Percentiles rank a stretch among this genome's conserved stretches.
These are phyloP conservation scores for Paramacrobiotus metropolitanus DNA, from an alignment of 1,140 invertebrate species.

Conservation along the genomic window DNA sequence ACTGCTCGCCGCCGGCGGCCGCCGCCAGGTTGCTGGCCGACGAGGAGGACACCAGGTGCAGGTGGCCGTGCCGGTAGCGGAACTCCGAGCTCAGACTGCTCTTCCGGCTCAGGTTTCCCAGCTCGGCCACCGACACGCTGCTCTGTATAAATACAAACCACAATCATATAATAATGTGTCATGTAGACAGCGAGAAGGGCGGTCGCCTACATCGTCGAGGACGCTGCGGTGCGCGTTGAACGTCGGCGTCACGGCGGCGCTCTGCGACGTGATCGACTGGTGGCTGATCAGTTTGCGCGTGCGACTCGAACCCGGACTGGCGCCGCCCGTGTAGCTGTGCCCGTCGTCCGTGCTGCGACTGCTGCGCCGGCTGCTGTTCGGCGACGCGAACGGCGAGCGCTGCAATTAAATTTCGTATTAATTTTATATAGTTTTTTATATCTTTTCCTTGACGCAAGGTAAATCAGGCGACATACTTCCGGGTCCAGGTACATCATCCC, in stretches of 20 bases:
- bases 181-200: neutral
- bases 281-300: neutral
- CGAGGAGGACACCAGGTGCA: conserved; percentile 60
- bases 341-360: conserved; percentile 9
- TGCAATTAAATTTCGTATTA: neutral
- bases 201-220: neutral
- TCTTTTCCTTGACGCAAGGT: too few species aligned
- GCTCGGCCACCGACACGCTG: too few species aligned
- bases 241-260: too few species aligned
- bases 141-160: too few species aligned
- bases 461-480: neutral
- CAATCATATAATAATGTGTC: too few species aligned
- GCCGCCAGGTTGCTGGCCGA: conserved; percentile 20
- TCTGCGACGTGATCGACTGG: conserved; percentile 1
- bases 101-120: conserved; percentile 49
- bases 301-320: neutral
- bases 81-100: conserved; percentile 65
- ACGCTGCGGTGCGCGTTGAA: too few species aligned
- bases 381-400: neutral
- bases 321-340: too few species aligned
- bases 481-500: too few species aligned
- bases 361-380: neutral
- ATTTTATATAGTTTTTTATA: too few species aligned
- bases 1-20: neutral
- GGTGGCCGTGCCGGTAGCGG: conserved; percentile 59